Base-by-base conservation (phyloP, 2,797 vertebrate species). In the Sciurus vulgaris region DNA sequence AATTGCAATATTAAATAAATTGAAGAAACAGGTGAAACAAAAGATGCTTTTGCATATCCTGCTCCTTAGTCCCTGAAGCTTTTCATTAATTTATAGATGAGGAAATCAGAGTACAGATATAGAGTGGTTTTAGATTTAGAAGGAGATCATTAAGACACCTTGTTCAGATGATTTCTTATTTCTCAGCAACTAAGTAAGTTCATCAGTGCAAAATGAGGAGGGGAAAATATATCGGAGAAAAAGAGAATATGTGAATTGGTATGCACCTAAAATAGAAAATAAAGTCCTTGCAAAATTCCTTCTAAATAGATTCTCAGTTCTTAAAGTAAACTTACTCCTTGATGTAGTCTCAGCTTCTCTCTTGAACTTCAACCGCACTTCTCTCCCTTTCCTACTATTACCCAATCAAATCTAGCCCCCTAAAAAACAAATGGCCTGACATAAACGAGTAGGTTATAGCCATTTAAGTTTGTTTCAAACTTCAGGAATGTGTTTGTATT, bases 131-230 rank as follows among this genome's bases (percentile, higher is more conserved):
- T 49, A 72, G 77, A 82, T 73, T 78, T 65, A 85, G 61, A 91
- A 69, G 35, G 26, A 11, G 8, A 63, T 91, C 61, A 74, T 96
- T 91, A 86, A 54, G 28, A 86, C 89, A 82, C 91, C 86, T 35
- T 86, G 69, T 63, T 79, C 28, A 82, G 47, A 88, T 82, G 86
- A n/a, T 73, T 96, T 83, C 35, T 94, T 90, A 86, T 88, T 94
- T 86, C 61, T 82, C 84, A 81, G 59, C 33, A 96, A 83, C 73
- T 61, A 70, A 76, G 44, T 59, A 93, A 63, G 3, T 67, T 88
- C 61, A 92, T 87, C 35, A 63, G 51, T 41, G 5, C 18, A 79
- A 33, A 73, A 78, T 73, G 8, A 24, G 38, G 28, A 11, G 20
- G 59, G 5, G 20, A 47, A 63, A 78, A 82, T 69, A 33, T 7